These are phyloP conservation scores for Tautogolabrus adspersus DNA, from an alignment of 2,113 vertebrate species.

Conservation along the genomic window DNA sequence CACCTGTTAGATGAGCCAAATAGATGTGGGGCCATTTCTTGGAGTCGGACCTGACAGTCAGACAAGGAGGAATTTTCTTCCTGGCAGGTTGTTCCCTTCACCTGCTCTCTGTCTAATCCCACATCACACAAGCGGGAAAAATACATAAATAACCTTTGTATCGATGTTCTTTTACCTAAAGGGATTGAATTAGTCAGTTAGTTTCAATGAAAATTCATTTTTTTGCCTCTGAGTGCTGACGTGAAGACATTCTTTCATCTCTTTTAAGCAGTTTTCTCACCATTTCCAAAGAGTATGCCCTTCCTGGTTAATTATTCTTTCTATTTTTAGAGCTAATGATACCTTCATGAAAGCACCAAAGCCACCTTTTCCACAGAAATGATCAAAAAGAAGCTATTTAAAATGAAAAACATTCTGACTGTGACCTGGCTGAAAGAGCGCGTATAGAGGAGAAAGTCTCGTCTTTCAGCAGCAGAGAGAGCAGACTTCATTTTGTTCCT, in stretches of 20 bases:
- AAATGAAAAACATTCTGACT: slow-evolving; percentile 7
- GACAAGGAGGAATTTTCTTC: slow-evolving; percentile 57
- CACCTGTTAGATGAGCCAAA: slow-evolving; percentile 66
- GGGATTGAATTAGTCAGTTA: slow-evolving; percentile 13
- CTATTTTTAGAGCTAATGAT: slow-evolving; percentile 39
- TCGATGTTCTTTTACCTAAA: slow-evolving; percentile 21
- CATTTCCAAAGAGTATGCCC: not conserved
- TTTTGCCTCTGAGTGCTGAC: slow-evolving; percentile 11
- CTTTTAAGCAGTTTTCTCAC: not conserved
- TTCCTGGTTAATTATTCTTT: slow-evolving; percentile 16
- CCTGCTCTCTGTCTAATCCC: slow-evolving; percentile 64
- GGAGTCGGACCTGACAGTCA: slow-evolving; percentile 37
- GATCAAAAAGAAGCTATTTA: slow-evolving; percentile 3
- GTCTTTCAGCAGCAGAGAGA: slow-evolving; percentile 61
- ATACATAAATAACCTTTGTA: slow-evolving; percentile 31
- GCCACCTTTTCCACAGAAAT: not conserved
- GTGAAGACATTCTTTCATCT: slow-evolving; percentile 36
- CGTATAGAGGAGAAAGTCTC: slow-evolving; percentile 52
- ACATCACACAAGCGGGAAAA: not conserved
- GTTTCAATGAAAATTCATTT: slow-evolving; percentile 1
- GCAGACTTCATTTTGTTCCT: slow-evolving; percentile 59
- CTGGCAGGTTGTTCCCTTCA: slow-evolving; percentile 59
- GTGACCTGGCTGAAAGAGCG: slow-evolving; percentile 11
- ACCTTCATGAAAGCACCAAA: slow-evolving; percentile 4
- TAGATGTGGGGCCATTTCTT: slow-evolving; percentile 54